Evolutionary conservation across 2,113 vertebrate genomes (phyloP), one percentile per base, ranked within the genome.

Genomic region (Gymnarchus niloticus): DNA sequence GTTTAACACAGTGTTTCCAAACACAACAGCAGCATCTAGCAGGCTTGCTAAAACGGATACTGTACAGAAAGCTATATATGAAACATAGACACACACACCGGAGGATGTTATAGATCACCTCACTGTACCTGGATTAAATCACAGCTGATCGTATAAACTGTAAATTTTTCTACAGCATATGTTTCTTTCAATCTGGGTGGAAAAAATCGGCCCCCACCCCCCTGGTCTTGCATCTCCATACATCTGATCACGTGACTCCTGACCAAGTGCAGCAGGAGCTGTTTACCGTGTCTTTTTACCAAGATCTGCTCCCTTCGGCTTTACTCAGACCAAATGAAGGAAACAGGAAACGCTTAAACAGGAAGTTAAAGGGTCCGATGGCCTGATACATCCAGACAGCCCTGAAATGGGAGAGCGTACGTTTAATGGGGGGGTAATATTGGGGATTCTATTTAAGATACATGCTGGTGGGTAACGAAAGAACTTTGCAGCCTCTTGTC

Each of bases 281-380:
- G 48, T 51, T 65, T 69, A 65, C 44, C 82, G 57, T 85, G 51
- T 80, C 41, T 3, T 17, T 9, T 49, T 52, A 69, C 57, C 46
- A 83, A 83, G 56, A 7, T n/a, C 46, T 81, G 44, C 6, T 86
- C 9, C 7, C 51, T 84, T 73, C 28, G 19, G 9, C 37, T 57
- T 85, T 25, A 44, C 44, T 65, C 41, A n/a, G 56, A n/a, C 21
- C 69, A 51, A 85, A 69, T 69, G 7, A 83, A 49, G 44, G 73
- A 52, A 83, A 76, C 59, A 76, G 49, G 81, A 86, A 83, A 52
- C 37, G 3, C 48, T 86, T 56, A 83, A 86, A 86, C 78, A 83
- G 85, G 85, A 83, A 82, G 46, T 69, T 12, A n/a, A 85, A 23
- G 21, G 17, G 3, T 51, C 48, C 12, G 65, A 21, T 1, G 14